Evolutionary conservation across 2,113 vertebrate species (phyloP).

Genomic region (Myotis brandtii): DNA sequence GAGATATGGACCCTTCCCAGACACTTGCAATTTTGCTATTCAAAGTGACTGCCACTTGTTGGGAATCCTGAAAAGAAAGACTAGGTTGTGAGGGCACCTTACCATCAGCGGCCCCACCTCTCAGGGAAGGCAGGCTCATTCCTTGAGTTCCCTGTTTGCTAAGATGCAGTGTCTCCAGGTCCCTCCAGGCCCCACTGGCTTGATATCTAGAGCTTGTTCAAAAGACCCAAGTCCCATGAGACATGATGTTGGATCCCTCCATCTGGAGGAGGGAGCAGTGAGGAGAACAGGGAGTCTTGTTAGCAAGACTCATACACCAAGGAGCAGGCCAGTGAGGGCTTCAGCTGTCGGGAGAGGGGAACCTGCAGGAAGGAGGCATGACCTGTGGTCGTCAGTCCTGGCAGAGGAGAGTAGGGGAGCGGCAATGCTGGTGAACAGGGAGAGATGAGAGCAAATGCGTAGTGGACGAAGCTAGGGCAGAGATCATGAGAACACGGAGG

Average conservation of each 20-base stretch:
- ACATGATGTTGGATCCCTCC: not conserved
- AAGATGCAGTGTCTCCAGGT: not conserved
- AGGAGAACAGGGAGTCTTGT: no score
- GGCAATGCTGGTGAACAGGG: no score
- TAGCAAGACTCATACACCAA: no score
- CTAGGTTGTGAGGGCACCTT: not conserved
- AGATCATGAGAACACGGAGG: not conserved
- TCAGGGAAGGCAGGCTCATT: not conserved
- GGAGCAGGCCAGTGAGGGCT: not conserved
- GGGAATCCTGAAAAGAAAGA: not conserved
- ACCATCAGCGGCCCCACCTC: fast-evolving
- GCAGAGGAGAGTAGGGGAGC: not conserved
- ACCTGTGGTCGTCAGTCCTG: fast-evolving
- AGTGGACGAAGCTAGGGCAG: not conserved
- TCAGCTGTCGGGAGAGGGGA: not conserved
- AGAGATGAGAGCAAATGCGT: not conserved
- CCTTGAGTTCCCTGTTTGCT: not conserved
- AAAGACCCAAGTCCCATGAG: not conserved
- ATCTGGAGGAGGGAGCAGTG: no score
- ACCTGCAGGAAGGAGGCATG: no score
- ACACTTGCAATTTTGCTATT: not conserved
- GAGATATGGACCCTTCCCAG: not conserved
- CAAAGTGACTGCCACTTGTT: not conserved
- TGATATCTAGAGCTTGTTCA: not conserved
- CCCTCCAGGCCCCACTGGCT: not conserved